A percentile compares a stretch with the other conserved stretches of the same genome.
Evolutionary conservation across 2,888 invertebrate genomes (phyloP).

Genomic region (Dione juno): DNA sequence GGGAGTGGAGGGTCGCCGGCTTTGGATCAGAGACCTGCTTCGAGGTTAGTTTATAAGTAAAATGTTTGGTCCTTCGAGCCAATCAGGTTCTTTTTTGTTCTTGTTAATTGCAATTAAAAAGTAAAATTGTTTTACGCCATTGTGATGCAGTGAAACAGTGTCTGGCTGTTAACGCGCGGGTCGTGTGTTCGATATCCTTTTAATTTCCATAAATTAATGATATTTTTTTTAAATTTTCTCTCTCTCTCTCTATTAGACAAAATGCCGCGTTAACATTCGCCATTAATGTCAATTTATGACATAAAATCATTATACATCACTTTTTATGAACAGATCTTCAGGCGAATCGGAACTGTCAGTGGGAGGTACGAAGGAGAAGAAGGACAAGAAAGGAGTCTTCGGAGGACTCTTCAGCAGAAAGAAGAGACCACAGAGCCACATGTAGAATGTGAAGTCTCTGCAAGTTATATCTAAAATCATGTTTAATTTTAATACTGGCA

Average conservation of each 20-base stretch:
- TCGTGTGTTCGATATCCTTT: too few species aligned
- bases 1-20: slow-evolving; percentile 76
- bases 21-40: slow-evolving; percentile 72
- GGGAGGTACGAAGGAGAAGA: slow-evolving; percentile 78
- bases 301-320: too few species aligned
- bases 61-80: not conserved
- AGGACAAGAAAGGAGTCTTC: slow-evolving; percentile 84
- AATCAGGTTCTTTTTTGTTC: too few species aligned
- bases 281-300: too few species aligned
- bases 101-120: too few species aligned
- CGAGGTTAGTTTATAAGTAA: slow-evolving; percentile 61
- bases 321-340: slow-evolving; percentile 61
- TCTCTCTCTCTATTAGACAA: too few species aligned
- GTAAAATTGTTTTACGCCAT: too few species aligned
- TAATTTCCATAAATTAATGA: too few species aligned
- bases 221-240: too few species aligned
- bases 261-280: too few species aligned
- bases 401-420: slow-evolving; percentile 84
- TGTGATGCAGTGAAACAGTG: too few species aligned
- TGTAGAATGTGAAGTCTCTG: slow-evolving; percentile 56
- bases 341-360: slow-evolving; percentile 79
- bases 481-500: slow-evolving; percentile 26
- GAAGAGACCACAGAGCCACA: slow-evolving; percentile 83
- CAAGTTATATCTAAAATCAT: slow-evolving; percentile 15
- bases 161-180: too few species aligned